Evolutionary conservation across 2,797 vertebrate species (phyloP).

Genomic region (Sciurus carolinensis): DNA sequence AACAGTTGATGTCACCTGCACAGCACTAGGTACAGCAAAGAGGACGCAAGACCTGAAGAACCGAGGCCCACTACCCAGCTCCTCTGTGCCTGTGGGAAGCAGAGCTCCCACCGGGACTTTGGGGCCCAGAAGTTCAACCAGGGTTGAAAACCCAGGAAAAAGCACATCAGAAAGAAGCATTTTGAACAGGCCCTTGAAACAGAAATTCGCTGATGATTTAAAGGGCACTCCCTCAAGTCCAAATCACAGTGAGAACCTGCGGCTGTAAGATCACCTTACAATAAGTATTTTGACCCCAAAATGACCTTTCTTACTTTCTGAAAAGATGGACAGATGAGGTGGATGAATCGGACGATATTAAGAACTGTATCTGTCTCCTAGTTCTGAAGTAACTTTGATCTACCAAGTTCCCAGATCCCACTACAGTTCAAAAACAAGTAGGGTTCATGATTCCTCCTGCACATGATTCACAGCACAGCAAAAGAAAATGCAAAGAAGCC

Average conservation of each 20-base stretch:
- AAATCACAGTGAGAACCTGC: neutral
- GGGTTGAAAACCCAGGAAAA: neutral
- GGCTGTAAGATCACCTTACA: neutral
- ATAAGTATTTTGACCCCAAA: neutral
- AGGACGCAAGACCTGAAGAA: neutral
- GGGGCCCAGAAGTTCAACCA: neutral
- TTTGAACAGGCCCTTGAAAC: neutral
- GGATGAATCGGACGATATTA: neutral
- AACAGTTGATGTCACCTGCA: neutral
- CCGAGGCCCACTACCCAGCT: neutral
- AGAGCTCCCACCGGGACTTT: neutral
- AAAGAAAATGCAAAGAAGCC: slow-evolving; percentile 4
- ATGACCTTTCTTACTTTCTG: neutral
- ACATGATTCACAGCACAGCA: neutral
- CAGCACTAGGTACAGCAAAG: neutral
- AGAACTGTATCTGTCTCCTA: neutral
- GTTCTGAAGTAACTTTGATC: neutral
- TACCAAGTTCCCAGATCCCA: neutral
- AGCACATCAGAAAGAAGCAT: neutral
- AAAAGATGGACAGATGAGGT: neutral
- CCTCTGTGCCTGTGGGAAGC: neutral
- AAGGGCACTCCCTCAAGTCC: neutral
- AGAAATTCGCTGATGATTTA: neutral
- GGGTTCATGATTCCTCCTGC: neutral
- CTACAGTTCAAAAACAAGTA: neutral